A percentile compares a stretch with the other conserved stretches of the same genome.
phyloP scores from a whole-genome alignment of 2,888 invertebrate genomes.

The Tortricodes alternella region DNA sequence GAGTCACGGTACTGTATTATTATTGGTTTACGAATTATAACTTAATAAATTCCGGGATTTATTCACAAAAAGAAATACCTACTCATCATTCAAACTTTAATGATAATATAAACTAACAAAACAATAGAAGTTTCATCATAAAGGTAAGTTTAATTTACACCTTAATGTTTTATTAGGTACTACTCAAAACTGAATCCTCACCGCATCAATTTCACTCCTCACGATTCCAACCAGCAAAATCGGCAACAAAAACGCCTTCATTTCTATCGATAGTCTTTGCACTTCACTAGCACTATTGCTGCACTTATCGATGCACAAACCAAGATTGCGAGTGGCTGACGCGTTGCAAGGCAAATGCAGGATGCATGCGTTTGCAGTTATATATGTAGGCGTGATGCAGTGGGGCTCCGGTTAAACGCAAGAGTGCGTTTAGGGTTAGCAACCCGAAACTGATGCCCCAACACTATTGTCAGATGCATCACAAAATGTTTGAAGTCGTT shows the following conservation, averaged over 20 bases:
- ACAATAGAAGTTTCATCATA: too few species aligned
- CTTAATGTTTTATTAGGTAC: too few species aligned
- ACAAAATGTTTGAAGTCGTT: too few species aligned
- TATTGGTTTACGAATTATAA: too few species aligned
- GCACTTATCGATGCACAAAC: conserved; percentile 35
- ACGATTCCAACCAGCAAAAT: conserved; percentile 70
- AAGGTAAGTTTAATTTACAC: too few species aligned
- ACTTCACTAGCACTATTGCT: conserved; percentile 55
- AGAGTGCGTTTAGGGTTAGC: not conserved
- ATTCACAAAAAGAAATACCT: too few species aligned
- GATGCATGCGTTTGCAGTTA: conserved; percentile 57
- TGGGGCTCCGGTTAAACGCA: conserved; percentile 51
- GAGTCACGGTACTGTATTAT: too few species aligned
- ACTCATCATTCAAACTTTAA: too few species aligned
- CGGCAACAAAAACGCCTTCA: conserved; percentile 66
- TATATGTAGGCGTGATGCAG: conserved; percentile 64
- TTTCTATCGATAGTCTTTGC: conserved; percentile 49
- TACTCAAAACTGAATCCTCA: conserved; percentile 37
- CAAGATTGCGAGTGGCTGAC: conserved; percentile 37
- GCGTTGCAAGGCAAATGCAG: conserved; percentile 65
- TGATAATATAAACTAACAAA: too few species aligned
- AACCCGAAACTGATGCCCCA: conserved; percentile 6
- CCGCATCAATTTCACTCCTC: conserved; percentile 68
- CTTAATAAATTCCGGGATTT: too few species aligned
- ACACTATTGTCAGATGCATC: not conserved